A percentile compares a stretch with the other conserved stretches of the same genome.
These are phyloP conservation scores for Protobothrops mucrosquamatus DNA, from an alignment of 2,113 vertebrate genomes.

Conservation along the genomic window DNA sequence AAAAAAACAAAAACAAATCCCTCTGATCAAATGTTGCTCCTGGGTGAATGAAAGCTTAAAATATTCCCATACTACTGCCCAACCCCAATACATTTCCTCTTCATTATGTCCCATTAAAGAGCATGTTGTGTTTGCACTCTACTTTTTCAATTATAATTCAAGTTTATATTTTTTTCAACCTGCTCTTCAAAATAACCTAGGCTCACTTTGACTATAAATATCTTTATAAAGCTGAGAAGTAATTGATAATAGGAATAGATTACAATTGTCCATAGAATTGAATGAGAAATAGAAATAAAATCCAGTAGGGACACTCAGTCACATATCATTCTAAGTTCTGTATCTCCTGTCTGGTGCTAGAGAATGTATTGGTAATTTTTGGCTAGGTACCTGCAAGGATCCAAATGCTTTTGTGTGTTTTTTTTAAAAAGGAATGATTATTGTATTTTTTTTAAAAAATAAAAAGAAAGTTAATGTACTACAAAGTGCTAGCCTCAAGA, in stretches of 20 bases:
- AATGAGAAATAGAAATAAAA: neutral
- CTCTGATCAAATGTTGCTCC: neutral
- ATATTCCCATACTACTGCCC: neutral
- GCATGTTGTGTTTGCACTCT: neutral
- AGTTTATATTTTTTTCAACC: neutral
- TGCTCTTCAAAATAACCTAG: neutral
- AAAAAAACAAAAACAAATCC: neutral
- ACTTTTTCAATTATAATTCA: neutral
- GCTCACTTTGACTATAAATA: neutral
- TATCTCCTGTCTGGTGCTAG: neutral
- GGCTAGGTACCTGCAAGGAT: neutral
- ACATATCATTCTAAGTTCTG: neutral
- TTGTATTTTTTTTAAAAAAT: neutral
- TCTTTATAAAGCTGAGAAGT: neutral
- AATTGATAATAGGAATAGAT: neutral
- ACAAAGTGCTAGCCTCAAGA: neutral
- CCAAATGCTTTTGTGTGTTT: neutral
- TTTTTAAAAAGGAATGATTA: neutral
- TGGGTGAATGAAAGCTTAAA: neutral
- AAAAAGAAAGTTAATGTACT: neutral
- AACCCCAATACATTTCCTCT: neutral
- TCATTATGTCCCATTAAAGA: neutral
- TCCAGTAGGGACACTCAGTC: neutral
- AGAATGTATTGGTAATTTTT: neutral
- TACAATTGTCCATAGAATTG: neutral